Percentiles rank a stretch among this genome's conserved stretches.
phyloP scores from a whole-genome alignment of 2,113 vertebrate genomes.

The Pedionomus torquatus region DNA sequence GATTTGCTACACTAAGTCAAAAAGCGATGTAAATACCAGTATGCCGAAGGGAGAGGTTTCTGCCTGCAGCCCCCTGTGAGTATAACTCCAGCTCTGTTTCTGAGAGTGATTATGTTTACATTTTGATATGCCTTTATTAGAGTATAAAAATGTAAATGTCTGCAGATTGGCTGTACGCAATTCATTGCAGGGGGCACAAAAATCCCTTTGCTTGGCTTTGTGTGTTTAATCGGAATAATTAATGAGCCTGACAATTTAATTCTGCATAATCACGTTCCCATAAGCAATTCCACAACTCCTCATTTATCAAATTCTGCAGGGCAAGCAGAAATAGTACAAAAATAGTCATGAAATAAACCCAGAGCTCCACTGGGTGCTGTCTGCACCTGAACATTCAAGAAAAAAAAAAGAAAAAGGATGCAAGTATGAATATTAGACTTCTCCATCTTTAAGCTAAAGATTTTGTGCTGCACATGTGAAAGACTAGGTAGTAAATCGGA shows the following conservation, averaged over 20 bases:
- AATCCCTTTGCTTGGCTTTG: neutral
- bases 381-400: neutral
- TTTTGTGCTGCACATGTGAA: neutral
- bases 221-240: constrained; percentile 14
- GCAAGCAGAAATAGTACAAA: constrained; percentile 4
- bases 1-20: neutral
- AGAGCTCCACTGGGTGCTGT: neutral
- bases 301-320: constrained; percentile 20
- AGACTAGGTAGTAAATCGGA: neutral
- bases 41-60: neutral
- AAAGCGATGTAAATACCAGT: neutral
- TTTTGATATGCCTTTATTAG: neutral
- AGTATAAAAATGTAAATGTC: neutral
- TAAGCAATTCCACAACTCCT: neutral
- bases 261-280: constrained; percentile 18
- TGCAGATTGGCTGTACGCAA: neutral
- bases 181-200: neutral
- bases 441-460: neutral
- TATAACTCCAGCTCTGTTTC: neutral
- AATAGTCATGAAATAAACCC: neutral
- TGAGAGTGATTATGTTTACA: neutral
- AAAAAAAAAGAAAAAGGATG: rapidly evolving
- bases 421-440: neutral
- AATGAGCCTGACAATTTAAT: constrained; percentile 39
- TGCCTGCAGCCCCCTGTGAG: neutral